Base-by-base conservation (phyloP, 2,797 vertebrate species). In the Discoglossus pictus region DNA sequence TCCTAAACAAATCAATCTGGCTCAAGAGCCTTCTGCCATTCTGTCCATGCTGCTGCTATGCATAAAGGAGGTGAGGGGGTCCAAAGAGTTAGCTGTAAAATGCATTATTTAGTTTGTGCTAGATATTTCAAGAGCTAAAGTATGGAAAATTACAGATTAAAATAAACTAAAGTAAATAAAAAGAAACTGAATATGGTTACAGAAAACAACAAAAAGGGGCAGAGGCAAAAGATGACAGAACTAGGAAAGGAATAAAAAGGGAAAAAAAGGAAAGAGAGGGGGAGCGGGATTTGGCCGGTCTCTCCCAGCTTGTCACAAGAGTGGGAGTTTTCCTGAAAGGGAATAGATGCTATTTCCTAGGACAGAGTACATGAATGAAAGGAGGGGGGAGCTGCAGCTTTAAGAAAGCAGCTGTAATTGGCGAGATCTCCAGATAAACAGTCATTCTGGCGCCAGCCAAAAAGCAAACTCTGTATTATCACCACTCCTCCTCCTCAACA, bases 391-490 rank as follows among this genome's bases (percentile, higher is more conserved):
- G 61, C 83, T 92, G 92, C 90, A 89, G 86, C 95, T 97, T 96
- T 96, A 95, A 96, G 94, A 91, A 89, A 85, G 86, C 87, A 79
- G 90, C 90, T 91, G 91, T 93, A 94, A 95, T 93, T 93, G 94
- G 92, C 92, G 89, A 91, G 92, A 93, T 92, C 68, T 71, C 91
- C 92, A 94, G 92, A 94, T 93, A 92, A 93, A 88, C 90, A 91
- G 81, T 91, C 96, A 92, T 93, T 82, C 94, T 95, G 96, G 95
- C 95, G 96, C 97, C 96, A 95, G 93, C 81, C 82, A 92, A 84
- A 93, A 71, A 91, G 93, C 94, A 90, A 94, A 96, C 93, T 92
- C 90, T 94, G 90, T 93, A 94, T 97, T 95, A 96, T 93, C 92
- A 92, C 92, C 92, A 91, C 93, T 95, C 88, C 93, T 91, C 92